Conservation (phyloP, 1,140 invertebrate genomes). For the Neodiprion pinetum region DNA sequence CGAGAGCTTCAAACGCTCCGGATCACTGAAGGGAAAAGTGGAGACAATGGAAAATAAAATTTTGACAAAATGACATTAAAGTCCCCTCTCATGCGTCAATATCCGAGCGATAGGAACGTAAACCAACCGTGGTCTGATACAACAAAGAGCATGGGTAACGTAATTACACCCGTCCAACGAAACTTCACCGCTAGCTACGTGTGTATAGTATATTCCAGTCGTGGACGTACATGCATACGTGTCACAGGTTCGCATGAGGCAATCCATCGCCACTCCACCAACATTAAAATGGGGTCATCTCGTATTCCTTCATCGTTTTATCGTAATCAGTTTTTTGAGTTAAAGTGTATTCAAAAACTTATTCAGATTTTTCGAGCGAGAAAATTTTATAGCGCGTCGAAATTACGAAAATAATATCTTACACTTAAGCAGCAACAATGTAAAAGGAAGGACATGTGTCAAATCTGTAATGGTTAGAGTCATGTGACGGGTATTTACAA, state of each 20-base stretch:
- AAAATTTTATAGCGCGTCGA: too few species aligned
- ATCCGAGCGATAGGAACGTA: constrained; percentile 50
- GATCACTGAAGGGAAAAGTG: background rate
- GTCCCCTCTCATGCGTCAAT: constrained; percentile 39
- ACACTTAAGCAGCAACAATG: too few species aligned
- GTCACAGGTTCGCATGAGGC: too few species aligned
- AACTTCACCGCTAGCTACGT: constrained; percentile 48
- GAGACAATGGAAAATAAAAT: background rate
- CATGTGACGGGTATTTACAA: too few species aligned
- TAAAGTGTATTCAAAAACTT: too few species aligned
- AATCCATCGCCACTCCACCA: constrained; percentile 29
- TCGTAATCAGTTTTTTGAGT: too few species aligned
- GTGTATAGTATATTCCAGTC: constrained; percentile 35
- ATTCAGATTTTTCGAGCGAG: too few species aligned
- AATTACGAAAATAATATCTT: too few species aligned
- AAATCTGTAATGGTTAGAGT: too few species aligned
- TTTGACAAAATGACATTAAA: background rate
- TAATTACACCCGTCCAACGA: constrained; percentile 51
- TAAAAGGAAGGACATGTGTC: too few species aligned
- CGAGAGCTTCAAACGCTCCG: background rate
- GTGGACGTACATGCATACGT: constrained; percentile 26
- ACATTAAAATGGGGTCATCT: constrained; percentile 19
- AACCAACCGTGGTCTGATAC: constrained; percentile 52
- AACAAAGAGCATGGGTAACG: constrained; percentile 53
- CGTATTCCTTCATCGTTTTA: constrained; percentile 26